A percentile compares a stretch with the other conserved stretches of the same genome.
These are phyloP conservation scores for Climacteris rufus DNA, from an alignment of 2,113 vertebrate species.

Conservation along the genomic window DNA sequence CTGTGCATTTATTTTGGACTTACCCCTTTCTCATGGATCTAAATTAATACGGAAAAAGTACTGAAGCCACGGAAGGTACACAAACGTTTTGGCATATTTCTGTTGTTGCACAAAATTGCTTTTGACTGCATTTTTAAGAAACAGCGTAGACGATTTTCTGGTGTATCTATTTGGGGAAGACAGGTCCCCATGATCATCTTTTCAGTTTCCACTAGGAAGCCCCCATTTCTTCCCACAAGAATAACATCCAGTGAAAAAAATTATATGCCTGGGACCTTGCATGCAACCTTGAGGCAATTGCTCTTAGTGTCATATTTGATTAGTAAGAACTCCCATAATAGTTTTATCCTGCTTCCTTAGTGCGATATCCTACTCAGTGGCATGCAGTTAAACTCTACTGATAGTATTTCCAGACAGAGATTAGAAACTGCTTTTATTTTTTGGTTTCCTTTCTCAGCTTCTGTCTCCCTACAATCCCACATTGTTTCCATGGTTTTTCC, in stretches of 20 bases:
- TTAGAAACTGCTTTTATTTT: neutral
- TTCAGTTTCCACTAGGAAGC: neutral
- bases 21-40: neutral
- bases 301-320: neutral
- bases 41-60: neutral
- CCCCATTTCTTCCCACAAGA: neutral
- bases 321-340: neutral
- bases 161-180: neutral
- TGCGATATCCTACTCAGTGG: neutral
- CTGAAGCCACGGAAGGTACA: neutral
- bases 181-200: neutral
- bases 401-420: neutral
- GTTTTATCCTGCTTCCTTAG: neutral
- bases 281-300: neutral
- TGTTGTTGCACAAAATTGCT: neutral
- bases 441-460: neutral
- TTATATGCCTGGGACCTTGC: neutral
- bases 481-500: neutral
- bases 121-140: neutral
- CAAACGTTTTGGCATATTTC: neutral
- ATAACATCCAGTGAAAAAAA: neutral
- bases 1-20: neutral
- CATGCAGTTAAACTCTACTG: neutral
- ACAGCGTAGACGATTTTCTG: fast-evolving
- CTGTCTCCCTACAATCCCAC: neutral